Base-by-base conservation (phyloP, 1,140 invertebrate species). In the Daktulosphaira vitifoliae region DNA sequence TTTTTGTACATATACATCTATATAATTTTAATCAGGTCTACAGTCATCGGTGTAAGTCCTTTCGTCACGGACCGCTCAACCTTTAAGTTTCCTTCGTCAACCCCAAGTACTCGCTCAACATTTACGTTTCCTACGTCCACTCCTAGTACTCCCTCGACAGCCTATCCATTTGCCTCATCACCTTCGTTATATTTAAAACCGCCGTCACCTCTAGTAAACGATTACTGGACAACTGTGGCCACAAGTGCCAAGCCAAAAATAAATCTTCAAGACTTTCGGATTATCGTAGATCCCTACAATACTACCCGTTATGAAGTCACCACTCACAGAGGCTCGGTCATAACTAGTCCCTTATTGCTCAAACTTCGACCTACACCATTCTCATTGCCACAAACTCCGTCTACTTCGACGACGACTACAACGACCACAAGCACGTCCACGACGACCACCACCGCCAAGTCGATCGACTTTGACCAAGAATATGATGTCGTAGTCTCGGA, bases 21-120 rank as follows among this genome's bases (percentile, higher is more conserved):
- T 44, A 44, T n/a, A n/a, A 62, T 62, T 62, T 62, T 62, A 62
- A 62, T 62, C 13, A 62, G 56, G 56, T 62, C 56, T 26, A 62
- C 56, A 62, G 42, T 62, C 56, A 39, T 62, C 56, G 42, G 16
- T 62, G 56, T 62, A 62, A 62, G 42, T 46, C 56, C 56, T 16
- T 46, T 44, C 56, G 25, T 48, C 42, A 13, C 56, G 56, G 56
- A 62, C 56, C 53, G 53, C 53, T 56, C 53, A 15, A 26, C 23
- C 2, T 44, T 56, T 42, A 56, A 56, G 9, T 56, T 56, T 13
- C 53, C 53, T 23, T 16, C n/a, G 22, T 11, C 53, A 16, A 25
- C 53, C 23, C 13, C 33, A 13, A 6, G 37, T 5, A 26, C 7
- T 4, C 42, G 38, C 11, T 48, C 42, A 0, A 62, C 53, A 25